A percentile compares a stretch with the other conserved stretches of the same genome.
Conservation (phyloP, 2,113 vertebrate species). For the Laticauda laticaudata region DNA sequence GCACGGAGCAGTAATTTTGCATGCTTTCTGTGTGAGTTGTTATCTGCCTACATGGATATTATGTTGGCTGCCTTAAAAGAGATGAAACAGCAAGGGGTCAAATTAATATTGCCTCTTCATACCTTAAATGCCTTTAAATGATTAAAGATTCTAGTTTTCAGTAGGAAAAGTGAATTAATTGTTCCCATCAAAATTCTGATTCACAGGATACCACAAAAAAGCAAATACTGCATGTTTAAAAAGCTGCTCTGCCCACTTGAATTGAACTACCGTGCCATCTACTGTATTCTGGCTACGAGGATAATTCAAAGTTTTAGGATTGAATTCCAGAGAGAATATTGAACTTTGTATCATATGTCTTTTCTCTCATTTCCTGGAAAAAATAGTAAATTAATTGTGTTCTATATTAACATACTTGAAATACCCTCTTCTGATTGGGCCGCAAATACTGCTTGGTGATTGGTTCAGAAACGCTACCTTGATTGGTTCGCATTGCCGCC, state of each 20-base stretch:
- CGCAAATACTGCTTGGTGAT: no score
- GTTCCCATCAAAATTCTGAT: neutral
- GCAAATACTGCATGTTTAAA: neutral
- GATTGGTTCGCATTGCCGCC: no score
- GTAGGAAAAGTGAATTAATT: neutral
- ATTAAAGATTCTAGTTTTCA: neutral
- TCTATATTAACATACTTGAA: no score
- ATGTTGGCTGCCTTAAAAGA: neutral
- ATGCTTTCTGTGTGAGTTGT: slow-evolving; percentile 91
- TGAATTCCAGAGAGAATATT: neutral
- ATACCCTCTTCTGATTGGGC: no score
- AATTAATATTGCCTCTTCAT: neutral
- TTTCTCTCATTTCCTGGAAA: neutral
- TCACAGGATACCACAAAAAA: neutral
- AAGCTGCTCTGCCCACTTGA: neutral
- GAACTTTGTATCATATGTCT: neutral
- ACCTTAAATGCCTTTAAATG: neutral
- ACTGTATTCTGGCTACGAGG: neutral
- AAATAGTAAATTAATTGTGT: neutral
- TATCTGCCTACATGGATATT: neutral
- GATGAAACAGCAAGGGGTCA: neutral
- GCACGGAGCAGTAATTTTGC: slow-evolving; percentile 88
- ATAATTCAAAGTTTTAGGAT: neutral
- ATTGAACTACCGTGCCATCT: neutral
- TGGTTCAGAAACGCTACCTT: no score